Base-by-base conservation (phyloP, 2,797 vertebrate genomes). In the Gambelia wislizenii region DNA sequence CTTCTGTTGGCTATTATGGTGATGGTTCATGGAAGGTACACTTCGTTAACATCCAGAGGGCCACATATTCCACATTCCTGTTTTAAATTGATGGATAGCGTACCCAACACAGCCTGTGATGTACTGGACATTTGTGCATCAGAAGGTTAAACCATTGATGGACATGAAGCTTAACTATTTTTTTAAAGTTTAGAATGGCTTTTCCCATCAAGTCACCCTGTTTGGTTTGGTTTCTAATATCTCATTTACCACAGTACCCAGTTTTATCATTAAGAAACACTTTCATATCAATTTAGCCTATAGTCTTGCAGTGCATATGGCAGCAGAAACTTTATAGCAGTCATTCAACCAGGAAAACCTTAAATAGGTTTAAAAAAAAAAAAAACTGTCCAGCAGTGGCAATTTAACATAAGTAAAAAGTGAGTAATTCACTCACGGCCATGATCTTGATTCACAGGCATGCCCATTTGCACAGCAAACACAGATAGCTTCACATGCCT, bases 151-250 rank as follows among this genome's bases (percentile, higher is more conserved):
- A 83, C 44, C 67, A 79, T 59, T 36, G 83, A 59, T 25, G 1
- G 39, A 80, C 13, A 42, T 80, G 69, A 27, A 85, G 14, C 27
- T 49, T 85, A 80, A 85, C 25, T 25, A 59, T 27, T 25, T 70
- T 67, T 33, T 67, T 9, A 2, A 72, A 64, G 0, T 27, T 36
- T 6, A 39, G 16, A 85, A 2, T 0, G 1, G 10, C 42, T 1
- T 2, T 13, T 82, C 25, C 4, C 67, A 44, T 36, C 20, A 0
- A 44, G 36, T 25, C 39, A 56, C 14, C n/a, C n/a, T n/a, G n/a
- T n/a, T 76, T 56, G 10, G 0, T 9, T 1, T 59, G 22, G 18
- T 0, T 1, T 0, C 0, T 1, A n/a, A 0, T 1, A 0, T 72
- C 54, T 82, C 86, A 87, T 56, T 74, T 42, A 36, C 54, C 89